These are phyloP conservation scores for Neogobius melanostomus DNA, from an alignment of 2,113 vertebrate genomes.

Conservation along the genomic window DNA sequence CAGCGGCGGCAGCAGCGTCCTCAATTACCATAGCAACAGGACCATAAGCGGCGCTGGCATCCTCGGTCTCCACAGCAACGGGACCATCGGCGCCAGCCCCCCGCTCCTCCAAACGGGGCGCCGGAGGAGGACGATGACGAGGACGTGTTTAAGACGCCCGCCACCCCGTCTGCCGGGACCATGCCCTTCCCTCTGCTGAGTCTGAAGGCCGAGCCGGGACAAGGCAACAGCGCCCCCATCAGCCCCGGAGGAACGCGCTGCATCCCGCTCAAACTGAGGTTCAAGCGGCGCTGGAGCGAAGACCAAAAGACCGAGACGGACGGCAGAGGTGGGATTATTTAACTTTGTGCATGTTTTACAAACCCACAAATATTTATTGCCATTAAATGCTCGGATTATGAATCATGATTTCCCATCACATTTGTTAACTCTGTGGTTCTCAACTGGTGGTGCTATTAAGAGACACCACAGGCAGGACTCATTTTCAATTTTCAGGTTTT, in stretches of 20 bases:
- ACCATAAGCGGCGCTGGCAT: neutral
- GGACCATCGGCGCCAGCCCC: conserved; percentile 26
- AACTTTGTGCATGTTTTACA: no score
- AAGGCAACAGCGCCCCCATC: conserved; percentile 51
- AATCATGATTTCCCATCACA: no score
- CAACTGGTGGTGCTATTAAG: no score
- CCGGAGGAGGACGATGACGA: conserved; percentile 75
- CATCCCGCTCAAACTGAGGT: conserved; percentile 89
- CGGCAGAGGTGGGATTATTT: conserved; percentile 1
- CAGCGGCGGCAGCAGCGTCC: neutral
- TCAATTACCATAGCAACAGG: conserved; percentile 30
- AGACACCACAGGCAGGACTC: no score
- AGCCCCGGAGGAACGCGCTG: conserved; percentile 75
- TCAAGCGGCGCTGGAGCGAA: conserved; percentile 91
- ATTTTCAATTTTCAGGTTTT: no score
- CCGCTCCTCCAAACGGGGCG: conserved; percentile 8
- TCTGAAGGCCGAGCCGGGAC: conserved; percentile 73
- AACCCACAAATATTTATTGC: no score
- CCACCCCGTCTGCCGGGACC: conserved; percentile 58
- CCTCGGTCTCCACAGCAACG: conserved; percentile 27
- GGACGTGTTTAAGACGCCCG: conserved; percentile 89
- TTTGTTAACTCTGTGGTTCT: no score
- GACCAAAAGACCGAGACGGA: conserved; percentile 88
- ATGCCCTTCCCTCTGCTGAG: conserved; percentile 30
- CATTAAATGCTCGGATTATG: no score